Evolutionary conservation across 2,113 vertebrate genomes (phyloP).

Genomic region (Upupa epops): DNA sequence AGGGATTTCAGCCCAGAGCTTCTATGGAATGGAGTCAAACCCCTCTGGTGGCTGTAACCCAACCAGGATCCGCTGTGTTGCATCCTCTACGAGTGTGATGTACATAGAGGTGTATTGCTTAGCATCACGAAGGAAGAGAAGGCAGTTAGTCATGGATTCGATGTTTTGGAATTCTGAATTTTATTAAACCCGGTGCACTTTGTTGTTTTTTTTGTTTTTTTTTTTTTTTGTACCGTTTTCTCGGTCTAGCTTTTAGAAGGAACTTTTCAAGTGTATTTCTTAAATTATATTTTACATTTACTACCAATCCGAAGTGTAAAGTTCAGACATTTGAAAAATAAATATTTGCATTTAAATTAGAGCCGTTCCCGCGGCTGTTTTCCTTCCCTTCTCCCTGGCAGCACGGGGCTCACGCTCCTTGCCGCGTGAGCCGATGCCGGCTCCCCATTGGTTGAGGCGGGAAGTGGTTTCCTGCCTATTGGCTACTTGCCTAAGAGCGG

Average conservation of each 20-base stretch:
- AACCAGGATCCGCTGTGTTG: too few relatives aligned
- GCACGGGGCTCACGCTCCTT: background rate
- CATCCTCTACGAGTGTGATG: too few relatives aligned
- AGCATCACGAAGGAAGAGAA: background rate
- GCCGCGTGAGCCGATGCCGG: background rate
- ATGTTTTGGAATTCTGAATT: background rate
- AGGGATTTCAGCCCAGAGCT: too few relatives aligned
- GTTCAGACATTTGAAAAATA: conserved; percentile 37
- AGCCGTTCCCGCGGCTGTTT: background rate
- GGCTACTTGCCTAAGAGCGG: fast-evolving
- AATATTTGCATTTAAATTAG: conserved; percentile 52
- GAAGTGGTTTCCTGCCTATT: background rate
- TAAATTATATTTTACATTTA: conserved; percentile 55
- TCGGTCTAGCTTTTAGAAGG: conserved; percentile 35
- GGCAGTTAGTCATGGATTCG: background rate
- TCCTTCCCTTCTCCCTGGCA: background rate
- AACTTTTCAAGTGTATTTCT: conserved; percentile 35
- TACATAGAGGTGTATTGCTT: too few relatives aligned
- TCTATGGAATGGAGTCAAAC: too few relatives aligned
- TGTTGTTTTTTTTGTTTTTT: conserved; percentile 2
- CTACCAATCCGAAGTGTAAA: conserved; percentile 21
- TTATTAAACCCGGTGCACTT: background rate
- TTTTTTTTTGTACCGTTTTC: conserved; percentile 2
- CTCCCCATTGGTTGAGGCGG: background rate
- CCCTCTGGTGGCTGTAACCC: too few relatives aligned